These are phyloP conservation scores for Boleophthalmus pectinirostris DNA, from an alignment of 2,113 vertebrate species.

Conservation along the genomic window DNA sequence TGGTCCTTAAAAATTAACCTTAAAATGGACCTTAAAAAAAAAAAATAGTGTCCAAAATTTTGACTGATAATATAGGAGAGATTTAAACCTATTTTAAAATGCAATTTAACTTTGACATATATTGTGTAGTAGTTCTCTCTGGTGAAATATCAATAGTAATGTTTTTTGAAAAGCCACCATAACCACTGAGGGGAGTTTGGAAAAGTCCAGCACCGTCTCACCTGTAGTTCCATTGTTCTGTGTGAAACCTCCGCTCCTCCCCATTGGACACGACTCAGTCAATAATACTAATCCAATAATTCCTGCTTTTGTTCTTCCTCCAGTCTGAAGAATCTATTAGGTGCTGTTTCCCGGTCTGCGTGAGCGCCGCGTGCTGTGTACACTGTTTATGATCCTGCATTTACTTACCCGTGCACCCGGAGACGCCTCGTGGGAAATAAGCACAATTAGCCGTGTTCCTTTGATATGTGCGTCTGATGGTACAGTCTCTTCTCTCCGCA, in stretches of 20 bases:
- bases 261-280: not conserved
- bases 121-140: no score
- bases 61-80: no score
- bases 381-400: slow-evolving; percentile 12
- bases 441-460: slow-evolving; percentile 58
- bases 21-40: no score
- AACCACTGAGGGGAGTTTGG: no score
- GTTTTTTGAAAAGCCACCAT: no score
- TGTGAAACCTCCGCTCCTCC: not conserved
- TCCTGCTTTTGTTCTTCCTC: slow-evolving; percentile 3
- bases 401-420: slow-evolving; percentile 52
- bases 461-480: slow-evolving; percentile 69
- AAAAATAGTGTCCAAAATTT: no score
- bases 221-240: not conserved
- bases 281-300: slow-evolving; percentile 19
- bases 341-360: not conserved
- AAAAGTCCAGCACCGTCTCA: no score
- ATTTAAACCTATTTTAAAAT: no score
- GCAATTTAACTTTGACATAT: no score
- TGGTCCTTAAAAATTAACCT: no score
- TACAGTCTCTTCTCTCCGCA: slow-evolving; percentile 34
- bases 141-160: no score
- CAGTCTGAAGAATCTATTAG: slow-evolving; percentile 10
- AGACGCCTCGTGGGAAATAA: slow-evolving; percentile 52
- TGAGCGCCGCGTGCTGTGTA: slow-evolving; percentile 16